phyloP scores from a whole-genome alignment of 37 sponge, comb jelly and placozoan genomes.

The Tethya wilhelma region DNA sequence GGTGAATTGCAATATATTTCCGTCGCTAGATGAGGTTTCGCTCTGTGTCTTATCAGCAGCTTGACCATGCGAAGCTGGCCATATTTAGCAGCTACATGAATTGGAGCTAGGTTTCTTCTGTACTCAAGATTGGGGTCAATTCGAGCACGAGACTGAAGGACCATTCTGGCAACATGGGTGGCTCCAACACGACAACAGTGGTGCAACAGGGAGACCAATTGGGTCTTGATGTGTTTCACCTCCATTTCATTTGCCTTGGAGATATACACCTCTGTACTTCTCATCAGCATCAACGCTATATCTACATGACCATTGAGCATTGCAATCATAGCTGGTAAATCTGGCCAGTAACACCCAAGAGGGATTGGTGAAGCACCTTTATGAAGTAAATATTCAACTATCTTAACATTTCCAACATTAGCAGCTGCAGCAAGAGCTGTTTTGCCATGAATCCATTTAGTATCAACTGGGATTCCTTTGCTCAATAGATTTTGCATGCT shows the following conservation, averaged over 20 bases:
- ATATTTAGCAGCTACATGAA: slow-evolving; percentile 53
- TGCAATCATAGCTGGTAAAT: slow-evolving; percentile 54
- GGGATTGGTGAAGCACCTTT: slow-evolving; percentile 60
- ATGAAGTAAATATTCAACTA: slow-evolving; percentile 50
- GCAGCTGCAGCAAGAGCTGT: slow-evolving; percentile 70
- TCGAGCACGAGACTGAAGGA: slow-evolving; percentile 16
- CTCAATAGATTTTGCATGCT: slow-evolving; percentile 27
- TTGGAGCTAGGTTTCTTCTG: slow-evolving; percentile 36
- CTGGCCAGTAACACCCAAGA: slow-evolving; percentile 51
- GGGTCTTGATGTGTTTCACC: slow-evolving; percentile 45
- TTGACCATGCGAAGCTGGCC: slow-evolving; percentile 46
- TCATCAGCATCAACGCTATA: slow-evolving; percentile 41
- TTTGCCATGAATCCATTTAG: slow-evolving; percentile 67
- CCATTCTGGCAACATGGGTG: slow-evolving; percentile 23
- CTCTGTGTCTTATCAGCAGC: slow-evolving; percentile 31
- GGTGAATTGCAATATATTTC: slow-evolving; percentile 59
- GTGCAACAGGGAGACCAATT: slow-evolving; percentile 52
- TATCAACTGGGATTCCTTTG: slow-evolving; percentile 35
- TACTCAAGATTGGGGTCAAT: slow-evolving; percentile 47
- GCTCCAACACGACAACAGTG: slow-evolving; percentile 39
- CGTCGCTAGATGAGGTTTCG: slow-evolving; percentile 26
- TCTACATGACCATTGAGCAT: slow-evolving; percentile 13
- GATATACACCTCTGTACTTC: slow-evolving; percentile 18
- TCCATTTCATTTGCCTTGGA: slow-evolving; percentile 3
- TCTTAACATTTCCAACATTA: slow-evolving; percentile 25